A percentile compares a stretch with the other conserved stretches of the same genome.
Conservation (phyloP, 2,797 vertebrate species). For the Helicolenus hilgendorfi region DNA sequence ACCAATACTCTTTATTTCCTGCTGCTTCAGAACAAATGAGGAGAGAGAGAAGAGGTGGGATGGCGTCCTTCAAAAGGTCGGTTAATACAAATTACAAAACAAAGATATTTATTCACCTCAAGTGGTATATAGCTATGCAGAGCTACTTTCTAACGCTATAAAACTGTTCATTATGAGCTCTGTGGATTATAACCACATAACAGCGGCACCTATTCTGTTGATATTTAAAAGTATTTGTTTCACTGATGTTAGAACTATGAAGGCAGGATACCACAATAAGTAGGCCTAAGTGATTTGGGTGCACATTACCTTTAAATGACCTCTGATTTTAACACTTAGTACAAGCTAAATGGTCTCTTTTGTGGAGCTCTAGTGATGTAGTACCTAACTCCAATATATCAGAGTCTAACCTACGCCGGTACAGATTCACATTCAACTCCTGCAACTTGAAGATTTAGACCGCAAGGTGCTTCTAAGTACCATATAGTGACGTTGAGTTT, state of each 20-base stretch:
- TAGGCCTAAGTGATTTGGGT: neutral
- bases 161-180: neutral
- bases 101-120: neutral
- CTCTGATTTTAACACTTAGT: neutral
- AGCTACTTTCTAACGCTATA: neutral
- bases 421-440: constrained; percentile 3
- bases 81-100: neutral
- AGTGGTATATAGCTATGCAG: neutral
- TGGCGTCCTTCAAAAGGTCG: neutral
- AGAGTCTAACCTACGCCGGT: neutral
- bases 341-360: neutral
- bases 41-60: neutral
- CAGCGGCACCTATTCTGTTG: neutral
- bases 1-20: neutral
- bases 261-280: neutral
- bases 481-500: constrained; percentile 34
- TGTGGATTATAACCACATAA: neutral
- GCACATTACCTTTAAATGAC: neutral
- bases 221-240: neutral
- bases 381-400: neutral
- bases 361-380: neutral
- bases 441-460: constrained; percentile 21
- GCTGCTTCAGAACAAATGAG: neutral
- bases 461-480: constrained; percentile 22
- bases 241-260: neutral